Evolutionary conservation across 1,140 invertebrate species (phyloP).

Genomic region (Cydia amplana): DNA sequence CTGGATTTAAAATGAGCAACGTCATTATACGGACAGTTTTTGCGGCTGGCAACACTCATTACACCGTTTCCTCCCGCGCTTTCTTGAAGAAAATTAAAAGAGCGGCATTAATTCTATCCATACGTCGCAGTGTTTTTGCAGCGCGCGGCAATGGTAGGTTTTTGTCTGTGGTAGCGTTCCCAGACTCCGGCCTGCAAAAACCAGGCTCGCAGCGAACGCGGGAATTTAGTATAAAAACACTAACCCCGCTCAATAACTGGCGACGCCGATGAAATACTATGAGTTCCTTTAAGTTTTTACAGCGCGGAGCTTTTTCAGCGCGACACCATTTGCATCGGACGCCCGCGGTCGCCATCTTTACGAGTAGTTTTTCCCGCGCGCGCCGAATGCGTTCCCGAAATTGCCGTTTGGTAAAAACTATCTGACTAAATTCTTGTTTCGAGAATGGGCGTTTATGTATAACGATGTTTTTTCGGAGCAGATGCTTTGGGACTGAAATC

Average conservation of each 20-base stretch:
- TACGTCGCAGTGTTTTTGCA: conserved; percentile 71
- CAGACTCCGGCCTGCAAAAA: conserved; percentile 67
- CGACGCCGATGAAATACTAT: conserved; percentile 73
- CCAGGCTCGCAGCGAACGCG: conserved; percentile 50
- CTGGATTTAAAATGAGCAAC: conserved; percentile 58
- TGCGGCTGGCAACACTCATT: conserved; percentile 71
- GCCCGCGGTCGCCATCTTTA: conserved; percentile 57
- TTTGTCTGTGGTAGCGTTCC: conserved; percentile 61
- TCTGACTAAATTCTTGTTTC: conserved; percentile 62
- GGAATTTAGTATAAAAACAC: conserved; percentile 68
- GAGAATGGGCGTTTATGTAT: conserved; percentile 60
- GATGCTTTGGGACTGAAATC: conserved; percentile 4
- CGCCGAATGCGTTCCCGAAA: conserved; percentile 59
- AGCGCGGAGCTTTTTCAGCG: conserved; percentile 58
- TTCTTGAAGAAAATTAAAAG: conserved; percentile 77
- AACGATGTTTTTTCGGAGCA: conserved; percentile 49
- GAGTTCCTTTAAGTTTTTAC: conserved; percentile 72
- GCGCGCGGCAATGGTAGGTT: conserved; percentile 65
- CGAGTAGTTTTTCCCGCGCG: conserved; percentile 61
- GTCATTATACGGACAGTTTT: conserved; percentile 72
- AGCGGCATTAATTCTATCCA: conserved; percentile 75
- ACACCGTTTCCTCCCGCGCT: conserved; percentile 73
- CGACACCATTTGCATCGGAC: conserved; percentile 59
- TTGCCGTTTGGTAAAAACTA: conserved; percentile 56
- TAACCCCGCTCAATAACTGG: conserved; percentile 66